Evolutionary conservation across 2,888 invertebrate species (phyloP), one percentile per base, ranked within the genome.

Genomic region (Scrobipalpa atriplicella): DNA sequence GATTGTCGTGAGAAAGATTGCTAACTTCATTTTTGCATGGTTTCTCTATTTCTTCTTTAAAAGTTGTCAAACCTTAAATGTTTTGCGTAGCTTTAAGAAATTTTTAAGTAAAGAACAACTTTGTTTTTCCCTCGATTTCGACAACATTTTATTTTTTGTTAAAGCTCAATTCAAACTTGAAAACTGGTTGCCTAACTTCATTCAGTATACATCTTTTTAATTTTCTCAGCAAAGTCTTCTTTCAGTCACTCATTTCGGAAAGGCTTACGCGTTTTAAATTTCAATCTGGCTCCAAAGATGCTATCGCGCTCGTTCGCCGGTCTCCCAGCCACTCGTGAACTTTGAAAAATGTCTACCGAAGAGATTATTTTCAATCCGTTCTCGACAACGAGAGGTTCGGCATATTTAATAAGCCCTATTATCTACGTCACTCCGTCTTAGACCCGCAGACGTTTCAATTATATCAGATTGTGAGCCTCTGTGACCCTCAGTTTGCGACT

Each of bases 331-430:
- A 75, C 74, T 81, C 75, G 77, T 71, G 75, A 79, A 82, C 78
- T 82, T 77, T 82, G 80, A 84, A 84, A 87, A 84, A 83, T 85
- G 80, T 83, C 85, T 84, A 74, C 81, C 73, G 75, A 81, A 83
- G 82, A 84, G 85, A 87, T 86, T 89, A 87, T 80, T 81, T 81
- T 78, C 84, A 86, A 89, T 88, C 86, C 84, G 81, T 87, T 85
- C 80, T 71, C 75, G 75, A 74, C 78, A 72, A 76, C 72, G 73
- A 81, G 79, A 83, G 83, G 84, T 86, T 89, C 83, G 87, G 87
- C 87, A 87, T 83, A 83, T 86, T 86, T 85, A 85, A 87, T 84
- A 85, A 86, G 80, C 73, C 84, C 82, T 81, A 83, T 88, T 87
- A 87, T 88, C 85, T 84, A 81, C 82, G 79, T 83, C 82, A 81